phyloP scores from a whole-genome alignment of 2,113 vertebrate genomes.

The Amblyornis subalaris region DNA sequence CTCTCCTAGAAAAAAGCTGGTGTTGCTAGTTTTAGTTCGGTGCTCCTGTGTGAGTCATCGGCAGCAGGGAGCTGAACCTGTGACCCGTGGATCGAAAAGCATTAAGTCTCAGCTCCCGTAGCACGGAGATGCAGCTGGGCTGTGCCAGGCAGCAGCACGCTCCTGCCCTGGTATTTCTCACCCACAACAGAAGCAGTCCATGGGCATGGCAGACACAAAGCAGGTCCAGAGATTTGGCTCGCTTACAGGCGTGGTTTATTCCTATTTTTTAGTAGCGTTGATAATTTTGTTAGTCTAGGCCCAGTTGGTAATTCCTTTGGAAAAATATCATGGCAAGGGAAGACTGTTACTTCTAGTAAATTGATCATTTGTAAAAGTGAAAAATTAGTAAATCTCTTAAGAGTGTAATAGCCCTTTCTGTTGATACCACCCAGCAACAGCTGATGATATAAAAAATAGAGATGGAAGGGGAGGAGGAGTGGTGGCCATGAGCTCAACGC shows the following conservation, averaged over 20 bases:
- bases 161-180: not conserved
- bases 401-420: not conserved
- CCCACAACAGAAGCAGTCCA: not conserved
- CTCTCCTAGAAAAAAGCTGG: slow-evolving; percentile 44
- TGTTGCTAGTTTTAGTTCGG: slow-evolving; percentile 38
- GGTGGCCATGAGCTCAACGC: not conserved
- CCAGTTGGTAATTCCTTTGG: not conserved
- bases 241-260: not conserved
- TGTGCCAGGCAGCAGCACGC: not conserved
- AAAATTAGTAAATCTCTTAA: not conserved
- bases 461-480: not conserved
- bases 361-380: not conserved
- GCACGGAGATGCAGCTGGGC: not conserved
- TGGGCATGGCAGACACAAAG: not conserved
- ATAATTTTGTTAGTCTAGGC: not conserved
- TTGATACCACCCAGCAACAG: not conserved
- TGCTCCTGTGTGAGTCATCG: slow-evolving; percentile 32
- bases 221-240: not conserved
- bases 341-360: not conserved
- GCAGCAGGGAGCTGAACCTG: slow-evolving; percentile 52
- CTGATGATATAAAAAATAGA: not conserved
- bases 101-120: not conserved
- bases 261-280: not conserved
- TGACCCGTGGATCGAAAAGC: not conserved
- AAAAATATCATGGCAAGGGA: not conserved